Percentiles rank a stretch among this genome's conserved stretches.
Conservation (phyloP, 92 coral and sea anemone genomes). For the Isaurus tuberculatus region DNA sequence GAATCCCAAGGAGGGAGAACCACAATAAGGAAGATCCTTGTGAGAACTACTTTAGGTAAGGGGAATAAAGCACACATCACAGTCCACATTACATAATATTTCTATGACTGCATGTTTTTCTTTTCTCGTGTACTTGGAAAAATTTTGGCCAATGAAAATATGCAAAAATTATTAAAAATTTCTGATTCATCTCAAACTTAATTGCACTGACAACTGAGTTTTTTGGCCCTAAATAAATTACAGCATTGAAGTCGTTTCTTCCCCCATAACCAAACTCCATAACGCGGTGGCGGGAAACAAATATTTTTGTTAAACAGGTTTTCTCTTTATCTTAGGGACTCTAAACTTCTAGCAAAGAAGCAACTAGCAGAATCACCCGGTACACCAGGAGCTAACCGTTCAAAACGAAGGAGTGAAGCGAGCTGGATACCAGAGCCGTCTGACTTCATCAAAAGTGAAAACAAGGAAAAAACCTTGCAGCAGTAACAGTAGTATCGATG, state of each 20-base stretch:
- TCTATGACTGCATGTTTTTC: neutral
- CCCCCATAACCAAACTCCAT: too few relatives aligned
- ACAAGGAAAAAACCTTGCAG: neutral
- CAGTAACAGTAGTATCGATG: conserved; percentile 32
- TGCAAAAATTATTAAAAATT: neutral
- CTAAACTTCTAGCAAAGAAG: too few relatives aligned
- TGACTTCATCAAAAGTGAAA: too few relatives aligned
- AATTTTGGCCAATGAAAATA: neutral
- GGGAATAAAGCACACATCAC: neutral
- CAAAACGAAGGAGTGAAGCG: too few relatives aligned
- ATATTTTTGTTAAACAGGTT: too few relatives aligned
- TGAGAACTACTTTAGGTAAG: neutral
- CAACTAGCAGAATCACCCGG: too few relatives aligned
- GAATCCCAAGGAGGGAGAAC: neutral
- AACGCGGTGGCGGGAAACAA: too few relatives aligned
- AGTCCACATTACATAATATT: neutral
- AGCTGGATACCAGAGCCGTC: neutral
- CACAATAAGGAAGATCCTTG: neutral
- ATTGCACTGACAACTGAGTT: neutral
- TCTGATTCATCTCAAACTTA: too few relatives aligned
- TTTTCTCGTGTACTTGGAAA: neutral
- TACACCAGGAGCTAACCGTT: too few relatives aligned
- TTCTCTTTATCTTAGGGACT: neutral
- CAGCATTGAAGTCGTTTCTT: neutral
- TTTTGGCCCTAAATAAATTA: neutral